Evolutionary conservation across 2,888 invertebrate genomes (phyloP), one percentile per base, ranked within the genome.

Genomic region (Xanthia icteritia): DNA sequence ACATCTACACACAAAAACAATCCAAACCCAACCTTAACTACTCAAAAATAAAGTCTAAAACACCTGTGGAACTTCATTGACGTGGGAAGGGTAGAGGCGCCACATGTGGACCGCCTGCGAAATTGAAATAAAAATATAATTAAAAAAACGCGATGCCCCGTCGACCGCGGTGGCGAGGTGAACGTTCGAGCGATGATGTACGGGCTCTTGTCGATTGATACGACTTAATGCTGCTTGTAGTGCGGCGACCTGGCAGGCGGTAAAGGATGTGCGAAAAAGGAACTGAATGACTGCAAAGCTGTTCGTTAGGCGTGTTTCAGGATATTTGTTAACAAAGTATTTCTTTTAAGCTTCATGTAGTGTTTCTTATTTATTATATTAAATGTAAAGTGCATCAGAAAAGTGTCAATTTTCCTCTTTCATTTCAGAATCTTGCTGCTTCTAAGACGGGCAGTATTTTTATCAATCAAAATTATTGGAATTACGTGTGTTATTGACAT

Each of bases 51-150:
- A 56, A 73, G 81, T 87, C 42, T 61, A 66, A 61, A 81, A 77
- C 81, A 86, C 77, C 74, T 81, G 69, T 60, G 9, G 13, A 61
- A 27, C 1, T 66, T 65, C 0, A 2, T 56, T 27, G 90, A 89
- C 91, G 91, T 89, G 90, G 90, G 92, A 93, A 93, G 94, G 93
- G 94, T 93, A 88, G 81, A 91, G 92, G 93, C 94, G 93, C 94
- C 95, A 95, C 92, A 92, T 95, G 95, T 93, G 92, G 89, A 90
- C 92, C 91, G 93, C 90, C 93, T 92, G 94, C 93, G 83, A 92
- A 94, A 92, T 91, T 87, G 90, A 92, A 92, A 93, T 90, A 89
- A 92, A 92, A 94, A 92, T 89, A 88, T 90, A 90, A 90, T 88
- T 89, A 88, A 91, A 92, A 89, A 91, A 89, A 90, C 79, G 88